Percentiles rank a stretch among this genome's conserved stretches.
These are phyloP conservation scores for Byasa hedistus DNA, from an alignment of 2,888 invertebrate genomes.

Conservation along the genomic window DNA sequence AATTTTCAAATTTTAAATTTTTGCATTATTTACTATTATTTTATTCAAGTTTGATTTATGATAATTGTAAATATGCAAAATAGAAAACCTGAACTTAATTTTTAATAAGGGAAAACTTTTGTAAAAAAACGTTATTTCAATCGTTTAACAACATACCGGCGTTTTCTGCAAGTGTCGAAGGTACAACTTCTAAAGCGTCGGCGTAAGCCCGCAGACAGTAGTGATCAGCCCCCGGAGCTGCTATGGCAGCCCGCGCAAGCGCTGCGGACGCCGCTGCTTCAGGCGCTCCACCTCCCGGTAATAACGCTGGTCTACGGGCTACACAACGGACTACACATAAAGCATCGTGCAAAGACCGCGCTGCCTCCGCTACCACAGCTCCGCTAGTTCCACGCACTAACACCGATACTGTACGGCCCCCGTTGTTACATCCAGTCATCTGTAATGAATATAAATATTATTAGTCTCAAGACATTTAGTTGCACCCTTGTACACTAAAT, in stretches of 20 bases:
- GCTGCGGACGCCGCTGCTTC: slow-evolving; percentile 96
- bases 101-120: no score
- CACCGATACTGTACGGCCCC: slow-evolving; percentile 95
- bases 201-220: slow-evolving; percentile 98
- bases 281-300: slow-evolving; percentile 98
- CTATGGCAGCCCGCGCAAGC: slow-evolving; percentile 89
- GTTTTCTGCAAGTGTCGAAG: slow-evolving; percentile 74
- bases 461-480: background rate
- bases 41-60: no score
- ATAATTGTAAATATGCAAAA: no score
- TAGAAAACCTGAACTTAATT: no score
- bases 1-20: no score
- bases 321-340: slow-evolving; percentile 95
- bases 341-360: slow-evolving; percentile 95
- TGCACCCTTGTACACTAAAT: background rate
- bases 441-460: slow-evolving; percentile 43
- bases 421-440: slow-evolving; percentile 92
- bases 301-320: slow-evolving; percentile 93
- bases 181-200: slow-evolving; percentile 91
- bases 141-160: slow-evolving; percentile 49
- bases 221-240: slow-evolving; percentile 93
- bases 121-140: no score
- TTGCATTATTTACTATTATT: no score
- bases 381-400: slow-evolving; percentile 93
- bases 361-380: slow-evolving; percentile 93